Base-by-base conservation (phyloP, 2,797 vertebrate species). In the Odontamblyopus rebecca region DNA sequence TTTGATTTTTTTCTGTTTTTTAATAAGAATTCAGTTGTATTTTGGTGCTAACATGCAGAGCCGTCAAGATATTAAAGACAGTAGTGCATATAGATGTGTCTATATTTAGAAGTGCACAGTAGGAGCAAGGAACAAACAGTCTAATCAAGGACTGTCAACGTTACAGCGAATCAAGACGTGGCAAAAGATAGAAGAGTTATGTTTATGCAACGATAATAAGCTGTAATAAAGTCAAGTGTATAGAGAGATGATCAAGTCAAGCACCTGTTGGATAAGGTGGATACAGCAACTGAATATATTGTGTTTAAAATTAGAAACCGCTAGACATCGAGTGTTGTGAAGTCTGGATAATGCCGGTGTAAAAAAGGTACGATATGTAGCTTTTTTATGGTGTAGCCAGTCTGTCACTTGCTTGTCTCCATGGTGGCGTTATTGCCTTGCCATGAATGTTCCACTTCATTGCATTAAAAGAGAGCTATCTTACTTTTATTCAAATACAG, bases 81-180 rank as follows among this genome's bases (percentile, higher is more conserved):
- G 16, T 35, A n/a, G 60, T 57, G 50, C 32, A 54, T 54, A 29
- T 68, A 54, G 48, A 68, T 68, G 67, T 56, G 27, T 56, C 38
- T 66, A 66, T 66, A 66, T 66, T 44, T 51, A 66, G 64, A 44
- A 48, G n/a, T 44, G 38, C 64, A 66, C 64, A 66, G 64, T 66
- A 50, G 60, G 60, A 61, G 35, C 16, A 61, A 30, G 29, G 29
- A 19, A 38, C 60, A 61, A 61, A 61, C 60, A 61, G 30, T 19
- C 60, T 61, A 61, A 61, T 61, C 60, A 61, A 61, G 60, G 60
- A 61, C 60, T n/a, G 60, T 61, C 60, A 61, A n/a, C 8, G 30
- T n/a, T 35, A 38, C 60, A 35, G 60, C 29, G 7, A 61, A 61
- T 61, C 29, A 32, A 30, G 38, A 27, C 38, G 48, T 48, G 62